Conservation (phyloP, 1,140 invertebrate species). For the Heliothis subflexa region DNA sequence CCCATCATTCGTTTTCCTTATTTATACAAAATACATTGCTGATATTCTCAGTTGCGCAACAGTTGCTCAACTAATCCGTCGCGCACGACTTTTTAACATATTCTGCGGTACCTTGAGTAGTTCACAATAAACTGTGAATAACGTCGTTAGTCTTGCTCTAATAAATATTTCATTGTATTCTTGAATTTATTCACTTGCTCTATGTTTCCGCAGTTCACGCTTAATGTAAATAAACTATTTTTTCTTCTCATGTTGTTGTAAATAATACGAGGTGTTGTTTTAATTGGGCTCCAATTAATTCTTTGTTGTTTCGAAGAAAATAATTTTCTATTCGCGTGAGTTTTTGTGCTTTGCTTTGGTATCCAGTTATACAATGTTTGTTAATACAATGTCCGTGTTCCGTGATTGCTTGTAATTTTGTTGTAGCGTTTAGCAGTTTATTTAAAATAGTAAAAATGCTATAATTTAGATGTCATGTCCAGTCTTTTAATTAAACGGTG, state of each 20-base stretch:
- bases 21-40: neutral
- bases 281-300: neutral
- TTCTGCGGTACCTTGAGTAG: slow-evolving; percentile 11
- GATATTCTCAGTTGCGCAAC: slow-evolving; percentile 10
- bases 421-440: neutral
- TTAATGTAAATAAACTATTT: neutral
- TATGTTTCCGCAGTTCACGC: neutral
- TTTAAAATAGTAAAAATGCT: neutral
- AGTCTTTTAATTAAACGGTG: no score
- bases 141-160: slow-evolving; percentile 25
- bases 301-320: neutral
- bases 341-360: neutral
- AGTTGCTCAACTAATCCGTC: slow-evolving; percentile 3
- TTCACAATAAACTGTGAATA: slow-evolving; percentile 31
- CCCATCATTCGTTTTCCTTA: neutral
- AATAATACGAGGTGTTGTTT: slow-evolving; percentile 42
- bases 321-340: neutral
- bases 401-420: neutral
- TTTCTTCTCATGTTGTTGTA: slow-evolving; percentile 26
- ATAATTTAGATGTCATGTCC: neutral
- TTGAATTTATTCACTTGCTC: slow-evolving; percentile 2
- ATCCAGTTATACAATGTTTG: neutral
- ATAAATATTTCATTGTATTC: slow-evolving; percentile 26
- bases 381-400: neutral
- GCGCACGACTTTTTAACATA: slow-evolving; percentile 30